Percentiles rank a stretch among this genome's conserved stretches.
phyloP scores from a whole-genome alignment of 2,888 invertebrate genomes.

The Nemotelus pantherinus region DNA sequence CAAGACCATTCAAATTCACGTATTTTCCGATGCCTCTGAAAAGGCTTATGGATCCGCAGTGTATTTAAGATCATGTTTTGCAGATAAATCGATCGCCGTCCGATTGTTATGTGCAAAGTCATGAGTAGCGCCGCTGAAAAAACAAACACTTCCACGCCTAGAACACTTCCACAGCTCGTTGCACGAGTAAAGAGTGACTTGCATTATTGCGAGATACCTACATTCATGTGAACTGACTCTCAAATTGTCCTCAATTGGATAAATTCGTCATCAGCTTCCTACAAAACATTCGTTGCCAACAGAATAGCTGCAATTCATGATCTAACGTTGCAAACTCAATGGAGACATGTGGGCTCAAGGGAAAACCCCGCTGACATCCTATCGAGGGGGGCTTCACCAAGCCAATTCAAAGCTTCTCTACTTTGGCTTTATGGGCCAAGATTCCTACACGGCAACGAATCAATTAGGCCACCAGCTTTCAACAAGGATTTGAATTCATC shows the following conservation, averaged over 20 bases:
- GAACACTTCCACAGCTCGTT: constrained; percentile 41
- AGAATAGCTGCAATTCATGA: background rate
- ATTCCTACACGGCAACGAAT: background rate
- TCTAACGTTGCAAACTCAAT: background rate
- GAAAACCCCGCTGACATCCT: constrained; percentile 17
- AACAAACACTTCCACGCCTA: constrained; percentile 52
- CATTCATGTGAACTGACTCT: constrained; percentile 10
- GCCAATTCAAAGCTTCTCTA: too few species aligned
- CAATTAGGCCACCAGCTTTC: background rate
- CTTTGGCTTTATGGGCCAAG: background rate
- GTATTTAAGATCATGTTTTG: constrained; percentile 25
- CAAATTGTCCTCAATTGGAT: background rate
- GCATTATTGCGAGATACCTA: too few species aligned
- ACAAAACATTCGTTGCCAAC: constrained; percentile 28
- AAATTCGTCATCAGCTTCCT: background rate
- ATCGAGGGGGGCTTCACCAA: constrained; percentile 11
- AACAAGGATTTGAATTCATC: background rate
- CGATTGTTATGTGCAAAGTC: constrained; percentile 45
- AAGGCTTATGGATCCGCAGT: constrained; percentile 35
- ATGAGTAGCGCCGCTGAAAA: constrained; percentile 49
- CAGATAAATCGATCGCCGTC: constrained; percentile 41
- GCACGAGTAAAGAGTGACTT: background rate
- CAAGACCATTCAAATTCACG: background rate
- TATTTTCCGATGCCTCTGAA: constrained; percentile 38
- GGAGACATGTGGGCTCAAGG: background rate